Evolutionary conservation across 2,113 vertebrate genomes (phyloP).

Genomic region (Cranoglanis bouderius): DNA sequence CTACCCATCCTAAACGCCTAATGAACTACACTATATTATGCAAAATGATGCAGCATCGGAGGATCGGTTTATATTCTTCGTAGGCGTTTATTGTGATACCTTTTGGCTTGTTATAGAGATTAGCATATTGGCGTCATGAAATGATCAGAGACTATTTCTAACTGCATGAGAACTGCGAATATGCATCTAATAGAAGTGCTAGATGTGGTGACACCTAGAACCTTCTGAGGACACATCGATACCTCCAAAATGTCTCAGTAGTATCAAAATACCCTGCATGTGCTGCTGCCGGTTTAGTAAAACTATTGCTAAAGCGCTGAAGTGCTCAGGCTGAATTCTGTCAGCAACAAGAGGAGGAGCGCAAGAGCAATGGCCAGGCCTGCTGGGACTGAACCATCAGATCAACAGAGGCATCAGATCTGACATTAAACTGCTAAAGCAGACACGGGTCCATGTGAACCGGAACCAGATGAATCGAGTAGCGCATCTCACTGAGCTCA

Average conservation of each 20-base stretch:
- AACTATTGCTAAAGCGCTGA: constrained; percentile 15
- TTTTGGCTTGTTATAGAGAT: constrained; percentile 26
- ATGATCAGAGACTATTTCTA: not conserved
- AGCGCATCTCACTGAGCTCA: not conserved
- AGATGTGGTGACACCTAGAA: not conserved
- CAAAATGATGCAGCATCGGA: constrained; percentile 48
- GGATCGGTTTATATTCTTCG: constrained; percentile 4
- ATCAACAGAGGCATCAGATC: not conserved
- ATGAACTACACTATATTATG: constrained; percentile 59
- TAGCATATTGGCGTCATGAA: not conserved
- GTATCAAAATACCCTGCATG: constrained; percentile 5
- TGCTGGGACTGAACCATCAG: constrained; percentile 30
- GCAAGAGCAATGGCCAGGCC: constrained; percentile 9
- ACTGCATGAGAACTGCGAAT: not conserved
- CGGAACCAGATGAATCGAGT: not conserved
- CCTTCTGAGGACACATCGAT: not conserved
- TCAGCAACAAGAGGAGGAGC: not conserved
- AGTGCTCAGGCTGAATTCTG: constrained; percentile 6
- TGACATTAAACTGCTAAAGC: not conserved
- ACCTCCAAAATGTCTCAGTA: not conserved
- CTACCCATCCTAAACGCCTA: constrained; percentile 59
- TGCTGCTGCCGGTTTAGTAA: constrained; percentile 4
- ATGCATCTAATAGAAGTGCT: not conserved
- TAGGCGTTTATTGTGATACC: constrained; percentile 17
- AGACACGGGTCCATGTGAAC: not conserved